These are phyloP conservation scores for Idaea dimidiata DNA, from an alignment of 2,888 invertebrate genomes.

Conservation along the genomic window DNA sequence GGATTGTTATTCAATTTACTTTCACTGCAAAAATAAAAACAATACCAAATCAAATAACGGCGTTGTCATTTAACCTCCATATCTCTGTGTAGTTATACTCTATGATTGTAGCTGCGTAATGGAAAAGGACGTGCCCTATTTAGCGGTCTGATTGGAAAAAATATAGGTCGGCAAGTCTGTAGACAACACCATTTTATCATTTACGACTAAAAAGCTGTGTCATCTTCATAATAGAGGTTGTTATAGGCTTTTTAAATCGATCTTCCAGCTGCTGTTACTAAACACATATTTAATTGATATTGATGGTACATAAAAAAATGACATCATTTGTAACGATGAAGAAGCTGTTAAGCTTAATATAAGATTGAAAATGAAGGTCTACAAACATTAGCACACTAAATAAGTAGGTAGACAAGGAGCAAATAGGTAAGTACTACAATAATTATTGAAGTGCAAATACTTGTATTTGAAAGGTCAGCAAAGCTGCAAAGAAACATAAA, in stretches of 20 bases:
- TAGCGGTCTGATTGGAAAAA: slow-evolving; percentile 50
- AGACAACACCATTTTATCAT: not conserved
- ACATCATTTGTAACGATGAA: not conserved
- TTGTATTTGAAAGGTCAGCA: not conserved
- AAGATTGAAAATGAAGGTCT: not conserved
- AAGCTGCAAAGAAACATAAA: not conserved
- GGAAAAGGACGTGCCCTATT: slow-evolving; percentile 50
- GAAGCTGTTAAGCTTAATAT: not conserved
- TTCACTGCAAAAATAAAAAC: not conserved
- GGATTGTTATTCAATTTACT: too few relatives aligned
- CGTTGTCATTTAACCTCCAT: slow-evolving; percentile 21
- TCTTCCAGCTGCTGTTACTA: not conserved
- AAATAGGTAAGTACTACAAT: not conserved
- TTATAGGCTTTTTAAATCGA: slow-evolving; percentile 3
- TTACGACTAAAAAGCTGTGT: not conserved
- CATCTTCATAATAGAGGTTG: not conserved
- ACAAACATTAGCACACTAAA: not conserved
- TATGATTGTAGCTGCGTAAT: slow-evolving; percentile 29
- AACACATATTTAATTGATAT: slow-evolving; percentile 2
- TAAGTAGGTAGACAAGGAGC: not conserved
- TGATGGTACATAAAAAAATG: not conserved
- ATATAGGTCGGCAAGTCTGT: slow-evolving; percentile 34
- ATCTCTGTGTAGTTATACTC: slow-evolving; percentile 31
- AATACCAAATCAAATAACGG: slow-evolving; percentile 14
- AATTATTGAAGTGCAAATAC: not conserved